Conservation (phyloP, 2,888 invertebrate species). For the Eudemis profundana region DNA sequence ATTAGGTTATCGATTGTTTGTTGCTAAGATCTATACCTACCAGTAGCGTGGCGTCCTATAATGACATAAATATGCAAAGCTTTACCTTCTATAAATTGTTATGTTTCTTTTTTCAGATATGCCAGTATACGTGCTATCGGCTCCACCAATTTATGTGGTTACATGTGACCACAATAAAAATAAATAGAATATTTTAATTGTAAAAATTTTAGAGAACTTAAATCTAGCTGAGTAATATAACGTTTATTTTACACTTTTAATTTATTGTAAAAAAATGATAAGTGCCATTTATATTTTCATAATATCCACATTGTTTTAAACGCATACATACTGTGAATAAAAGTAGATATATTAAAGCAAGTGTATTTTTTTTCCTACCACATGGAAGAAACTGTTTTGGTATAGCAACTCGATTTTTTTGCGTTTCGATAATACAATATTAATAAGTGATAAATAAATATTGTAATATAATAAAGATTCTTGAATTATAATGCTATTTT, state of each 20-base stretch:
- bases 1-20: no score
- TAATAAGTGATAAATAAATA: background rate
- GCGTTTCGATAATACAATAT: conserved; percentile 25
- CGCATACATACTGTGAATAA: background rate
- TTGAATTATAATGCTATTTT: no score
- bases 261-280: background rate
- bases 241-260: background rate
- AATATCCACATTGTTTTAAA: background rate
- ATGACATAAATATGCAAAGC: no score
- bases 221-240: no score
- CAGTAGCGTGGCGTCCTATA: no score
- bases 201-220: no score
- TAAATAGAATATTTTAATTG: conserved; percentile 11
- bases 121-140: conserved; percentile 64
- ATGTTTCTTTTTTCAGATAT: conserved; percentile 61
- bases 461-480: no score
- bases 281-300: conserved; percentile 7
- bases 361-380: conserved; percentile 19
- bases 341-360: background rate
- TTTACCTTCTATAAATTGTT: no score
- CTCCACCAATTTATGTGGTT: conserved; percentile 72
- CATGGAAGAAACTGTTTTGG: background rate
- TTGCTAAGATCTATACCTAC: no score
- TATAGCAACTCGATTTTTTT: background rate
- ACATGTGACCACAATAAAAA: conserved; percentile 63